Percentiles rank a stretch among this genome's conserved stretches.
Evolutionary conservation across 2,888 invertebrate species (phyloP).

Genomic region (Apodemia duryi): DNA sequence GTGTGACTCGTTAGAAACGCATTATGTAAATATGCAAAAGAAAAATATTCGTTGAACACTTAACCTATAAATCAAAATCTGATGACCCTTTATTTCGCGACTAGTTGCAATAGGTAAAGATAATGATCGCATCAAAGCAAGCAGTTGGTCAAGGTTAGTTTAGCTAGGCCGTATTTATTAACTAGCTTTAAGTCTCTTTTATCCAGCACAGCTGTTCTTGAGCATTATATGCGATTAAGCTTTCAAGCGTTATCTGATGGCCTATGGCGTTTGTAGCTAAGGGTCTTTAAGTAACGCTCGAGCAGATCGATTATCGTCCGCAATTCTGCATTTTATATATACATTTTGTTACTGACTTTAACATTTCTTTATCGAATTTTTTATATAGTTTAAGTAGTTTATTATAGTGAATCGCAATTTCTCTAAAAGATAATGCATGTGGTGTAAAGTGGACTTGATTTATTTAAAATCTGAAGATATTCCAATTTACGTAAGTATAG

Average conservation of each 20-base stretch:
- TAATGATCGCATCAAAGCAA: constrained; percentile 49
- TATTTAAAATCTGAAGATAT: too few species aligned
- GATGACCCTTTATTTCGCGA: constrained; percentile 27
- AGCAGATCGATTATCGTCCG: constrained; percentile 53
- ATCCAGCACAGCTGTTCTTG: constrained; percentile 51
- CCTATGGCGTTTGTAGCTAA: constrained; percentile 55
- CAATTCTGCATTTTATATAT: constrained; percentile 30
- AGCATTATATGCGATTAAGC: constrained; percentile 71
- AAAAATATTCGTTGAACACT: constrained; percentile 7
- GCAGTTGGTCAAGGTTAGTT: constrained; percentile 57
- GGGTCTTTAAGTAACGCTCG: constrained; percentile 52
- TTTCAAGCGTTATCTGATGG: constrained; percentile 67
- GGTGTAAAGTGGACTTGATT: too few species aligned
- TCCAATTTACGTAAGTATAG: too few species aligned
- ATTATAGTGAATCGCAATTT: too few species aligned
- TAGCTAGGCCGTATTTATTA: constrained; percentile 29
- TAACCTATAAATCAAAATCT: constrained; percentile 19
- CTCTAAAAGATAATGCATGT: too few species aligned
- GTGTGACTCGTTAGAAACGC: neutral
- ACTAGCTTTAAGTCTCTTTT: constrained; percentile 39
- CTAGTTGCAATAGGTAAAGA: constrained; percentile 33
- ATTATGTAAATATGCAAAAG: neutral
- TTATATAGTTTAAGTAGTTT: too few species aligned
- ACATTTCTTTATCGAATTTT: too few species aligned
- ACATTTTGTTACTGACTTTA: too few species aligned